Evolutionary conservation across 2,888 invertebrate genomes (phyloP).

Genomic region (Ennomos quercinarius): DNA sequence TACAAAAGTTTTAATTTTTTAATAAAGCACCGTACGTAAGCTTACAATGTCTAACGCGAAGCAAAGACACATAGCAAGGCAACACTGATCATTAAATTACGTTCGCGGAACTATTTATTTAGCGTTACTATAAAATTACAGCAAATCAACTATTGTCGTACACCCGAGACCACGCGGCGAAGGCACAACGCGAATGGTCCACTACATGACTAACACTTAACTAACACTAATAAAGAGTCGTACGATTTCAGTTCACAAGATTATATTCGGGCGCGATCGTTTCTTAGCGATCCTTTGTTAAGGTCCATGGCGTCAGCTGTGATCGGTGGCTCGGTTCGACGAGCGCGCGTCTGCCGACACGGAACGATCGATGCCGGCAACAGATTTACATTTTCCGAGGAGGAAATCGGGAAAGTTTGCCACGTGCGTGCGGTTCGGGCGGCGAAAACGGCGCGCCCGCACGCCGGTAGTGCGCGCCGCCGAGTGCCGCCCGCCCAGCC

Average conservation of each 20-base stretch:
- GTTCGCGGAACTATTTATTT: constrained; percentile 68
- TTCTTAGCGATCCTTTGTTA: constrained; percentile 70
- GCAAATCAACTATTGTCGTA: constrained; percentile 64
- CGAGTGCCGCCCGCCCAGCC: constrained; percentile 82
- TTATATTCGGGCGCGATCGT: constrained; percentile 48
- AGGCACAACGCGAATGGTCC: constrained; percentile 83
- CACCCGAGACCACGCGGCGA: constrained; percentile 65
- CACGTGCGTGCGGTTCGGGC: constrained; percentile 73
- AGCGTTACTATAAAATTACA: constrained; percentile 61
- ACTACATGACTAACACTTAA: constrained; percentile 70
- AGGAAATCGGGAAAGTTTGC: constrained; percentile 84
- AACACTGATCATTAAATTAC: constrained; percentile 79
- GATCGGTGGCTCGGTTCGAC: constrained; percentile 70
- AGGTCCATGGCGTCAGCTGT: constrained; percentile 79
- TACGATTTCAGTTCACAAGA: constrained; percentile 53
- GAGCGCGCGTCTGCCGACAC: constrained; percentile 69
- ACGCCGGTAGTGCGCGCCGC: constrained; percentile 81
- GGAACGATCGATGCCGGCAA: constrained; percentile 81
- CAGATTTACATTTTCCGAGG: constrained; percentile 83
- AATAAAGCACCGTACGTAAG: constrained; percentile 79
- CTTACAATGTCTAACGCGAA: constrained; percentile 72
- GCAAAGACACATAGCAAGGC: constrained; percentile 85
- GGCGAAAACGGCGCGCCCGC: constrained; percentile 80
- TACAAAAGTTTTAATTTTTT: constrained; percentile 49
- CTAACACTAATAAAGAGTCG: constrained; percentile 68